Conservation (phyloP, 2,888 invertebrate species). For the Apoda limacodes region DNA sequence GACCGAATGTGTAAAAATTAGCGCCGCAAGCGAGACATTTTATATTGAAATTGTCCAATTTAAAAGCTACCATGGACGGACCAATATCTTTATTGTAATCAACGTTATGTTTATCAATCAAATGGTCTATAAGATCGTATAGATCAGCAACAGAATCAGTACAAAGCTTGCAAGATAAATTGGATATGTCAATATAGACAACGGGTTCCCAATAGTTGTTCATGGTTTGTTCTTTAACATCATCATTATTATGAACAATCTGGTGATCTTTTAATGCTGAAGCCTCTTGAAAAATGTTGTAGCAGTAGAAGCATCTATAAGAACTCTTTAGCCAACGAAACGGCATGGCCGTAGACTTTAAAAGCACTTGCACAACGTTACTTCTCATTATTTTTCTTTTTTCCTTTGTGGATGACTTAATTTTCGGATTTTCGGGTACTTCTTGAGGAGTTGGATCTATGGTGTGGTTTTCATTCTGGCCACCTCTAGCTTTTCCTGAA, state of each 20-base stretch:
- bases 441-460: slow-evolving; percentile 12
- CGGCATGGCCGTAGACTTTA: slow-evolving; percentile 51
- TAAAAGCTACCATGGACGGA: slow-evolving; percentile 51
- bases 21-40: slow-evolving; percentile 47
- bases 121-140: slow-evolving; percentile 49
- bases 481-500: slow-evolving; percentile 54
- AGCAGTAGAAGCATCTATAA: slow-evolving; percentile 59
- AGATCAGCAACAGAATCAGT: slow-evolving; percentile 36
- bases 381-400: slow-evolving; percentile 45
- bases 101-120: slow-evolving; percentile 36
- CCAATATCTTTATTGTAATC: slow-evolving; percentile 53
- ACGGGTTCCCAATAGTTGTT: slow-evolving; percentile 56
- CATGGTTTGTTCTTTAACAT: slow-evolving; percentile 45
- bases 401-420: slow-evolving; percentile 31
- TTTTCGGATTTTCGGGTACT: slow-evolving; percentile 14
- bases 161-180: slow-evolving; percentile 44
- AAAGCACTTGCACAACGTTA: slow-evolving; percentile 46
- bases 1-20: slow-evolving; percentile 51
- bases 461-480: slow-evolving; percentile 29
- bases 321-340: slow-evolving; percentile 60
- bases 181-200: slow-evolving; percentile 48
- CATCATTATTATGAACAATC: slow-evolving; percentile 31
- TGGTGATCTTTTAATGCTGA: slow-evolving; percentile 49
- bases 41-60: slow-evolving; percentile 43
- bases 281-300: slow-evolving; percentile 56